These are phyloP conservation scores for Engystomops pustulosus DNA, from an alignment of 2,113 vertebrate genomes.

Conservation along the genomic window DNA sequence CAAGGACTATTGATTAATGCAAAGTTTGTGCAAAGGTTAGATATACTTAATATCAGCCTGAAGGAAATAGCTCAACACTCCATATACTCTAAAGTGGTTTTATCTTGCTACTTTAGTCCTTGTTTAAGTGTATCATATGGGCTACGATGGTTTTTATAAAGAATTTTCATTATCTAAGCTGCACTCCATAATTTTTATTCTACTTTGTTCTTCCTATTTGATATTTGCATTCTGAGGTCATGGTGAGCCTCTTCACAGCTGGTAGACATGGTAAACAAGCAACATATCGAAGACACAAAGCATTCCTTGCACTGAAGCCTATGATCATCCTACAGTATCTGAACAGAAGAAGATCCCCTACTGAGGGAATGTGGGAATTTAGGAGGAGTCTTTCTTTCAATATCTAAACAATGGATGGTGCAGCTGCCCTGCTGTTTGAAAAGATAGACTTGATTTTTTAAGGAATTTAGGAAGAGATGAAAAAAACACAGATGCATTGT, in stretches of 20 bases:
- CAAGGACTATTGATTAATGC: too few relatives aligned
- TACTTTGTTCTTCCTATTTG: not conserved
- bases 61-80: too few relatives aligned
- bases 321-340: conserved; percentile 24
- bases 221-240: not conserved
- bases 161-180: not conserved
- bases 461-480: not conserved
- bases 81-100: too few relatives aligned
- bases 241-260: conserved; percentile 15
- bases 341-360: conserved; percentile 29
- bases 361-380: not conserved
- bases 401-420: not conserved
- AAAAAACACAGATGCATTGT: too few relatives aligned
- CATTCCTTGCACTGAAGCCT: conserved; percentile 17
- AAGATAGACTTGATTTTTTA: not conserved
- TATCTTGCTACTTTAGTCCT: not conserved
- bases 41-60: too few relatives aligned
- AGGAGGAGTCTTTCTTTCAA: conserved; percentile 8
- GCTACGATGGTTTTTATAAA: not conserved
- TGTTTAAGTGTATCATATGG: not conserved
- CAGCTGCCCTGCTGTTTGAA: not conserved
- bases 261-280: conserved; percentile 31
- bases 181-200: not conserved
- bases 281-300: conserved; percentile 29
- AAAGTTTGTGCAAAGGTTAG: too few relatives aligned